Base-by-base conservation (phyloP, 2,888 invertebrate genomes). In the Bembecia ichneumoniformis region DNA sequence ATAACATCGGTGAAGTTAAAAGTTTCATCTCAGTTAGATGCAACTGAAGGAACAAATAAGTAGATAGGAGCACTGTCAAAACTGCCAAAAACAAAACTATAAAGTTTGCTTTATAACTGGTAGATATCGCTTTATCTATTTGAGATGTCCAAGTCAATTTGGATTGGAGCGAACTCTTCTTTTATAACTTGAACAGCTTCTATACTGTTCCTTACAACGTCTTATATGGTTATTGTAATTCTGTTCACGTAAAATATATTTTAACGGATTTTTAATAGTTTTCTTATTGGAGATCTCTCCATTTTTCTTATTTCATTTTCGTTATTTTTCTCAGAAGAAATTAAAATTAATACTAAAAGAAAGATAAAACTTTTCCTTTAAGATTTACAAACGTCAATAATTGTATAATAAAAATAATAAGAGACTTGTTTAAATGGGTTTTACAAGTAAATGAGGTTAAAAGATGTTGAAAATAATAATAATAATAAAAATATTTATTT, bases 71-170 rank as follows among this genome's bases (percentile, higher is more conserved):
- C 75, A 72, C 70, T 77, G 87, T 87, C 86, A 82, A 78, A 87
- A 87, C 84, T 86, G 84, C 80, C 84, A 87, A 87, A 87, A 88
- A 88, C 87, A 88, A 87, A 87, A 86, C 88, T 83, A 87, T 88
- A 87, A 88, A 87, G 79, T 87, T 86, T 74, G 80, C 73, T 81
- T 77, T 77, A 82, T 79, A 82, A 75, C 82, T 67, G 76, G 69
- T 74, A 74, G 82, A 82, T 82, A 83, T 75, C 82, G 72, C 63
- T 82, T 82, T 82, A 83, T 86, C 84, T 83, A 74, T 82, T 82
- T 74, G 77, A 77, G 64, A 82, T 83, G 83, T 87, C 84, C 60
- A 70, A 82, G 76, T 86, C 82, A 77, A 83, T 86, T 82, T 76
- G 68, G 76, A 74, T 74, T 64, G 64, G 62, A 59, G 65, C 40